These are phyloP conservation scores for Chloroclysta siterata DNA, from an alignment of 2,888 invertebrate genomes.

Conservation along the genomic window DNA sequence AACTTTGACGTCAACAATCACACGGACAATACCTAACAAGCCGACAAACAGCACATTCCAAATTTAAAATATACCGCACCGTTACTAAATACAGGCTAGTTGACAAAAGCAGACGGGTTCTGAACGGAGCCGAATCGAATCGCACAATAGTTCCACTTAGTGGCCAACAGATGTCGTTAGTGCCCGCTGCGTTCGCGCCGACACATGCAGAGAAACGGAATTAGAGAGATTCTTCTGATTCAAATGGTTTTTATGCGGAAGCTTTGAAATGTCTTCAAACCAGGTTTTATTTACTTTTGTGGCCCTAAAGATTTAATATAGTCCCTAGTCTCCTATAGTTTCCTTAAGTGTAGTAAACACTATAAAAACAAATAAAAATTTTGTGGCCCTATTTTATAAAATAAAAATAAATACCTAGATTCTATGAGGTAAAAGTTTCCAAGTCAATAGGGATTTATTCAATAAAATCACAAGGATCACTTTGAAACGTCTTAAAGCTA, in stretches of 20 bases:
- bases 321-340: too few relatives aligned
- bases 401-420: too few relatives aligned
- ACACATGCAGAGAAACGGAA: constrained; percentile 68
- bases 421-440: too few relatives aligned
- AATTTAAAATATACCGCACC: constrained; percentile 70
- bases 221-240: constrained; percentile 52
- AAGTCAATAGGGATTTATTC: too few relatives aligned
- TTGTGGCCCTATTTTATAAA: too few relatives aligned
- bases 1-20: constrained; percentile 35
- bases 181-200: constrained; percentile 70
- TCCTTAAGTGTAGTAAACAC: too few relatives aligned
- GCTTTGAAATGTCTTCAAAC: constrained; percentile 25
- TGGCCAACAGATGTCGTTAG: constrained; percentile 80
- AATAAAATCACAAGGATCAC: too few relatives aligned
- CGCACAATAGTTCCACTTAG: constrained; percentile 79
- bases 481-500: too few relatives aligned
- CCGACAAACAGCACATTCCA: constrained; percentile 73
- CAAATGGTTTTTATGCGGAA: constrained; percentile 35
- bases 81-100: constrained; percentile 73
- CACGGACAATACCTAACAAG: constrained; percentile 43
- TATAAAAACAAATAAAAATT: too few relatives aligned
- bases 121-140: constrained; percentile 73
- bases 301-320: too few relatives aligned
- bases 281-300: background rate
- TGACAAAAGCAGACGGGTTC: constrained; percentile 69